Evolutionary conservation across 1,140 invertebrate genomes (phyloP).

Genomic region (Drosophila orosa): DNA sequence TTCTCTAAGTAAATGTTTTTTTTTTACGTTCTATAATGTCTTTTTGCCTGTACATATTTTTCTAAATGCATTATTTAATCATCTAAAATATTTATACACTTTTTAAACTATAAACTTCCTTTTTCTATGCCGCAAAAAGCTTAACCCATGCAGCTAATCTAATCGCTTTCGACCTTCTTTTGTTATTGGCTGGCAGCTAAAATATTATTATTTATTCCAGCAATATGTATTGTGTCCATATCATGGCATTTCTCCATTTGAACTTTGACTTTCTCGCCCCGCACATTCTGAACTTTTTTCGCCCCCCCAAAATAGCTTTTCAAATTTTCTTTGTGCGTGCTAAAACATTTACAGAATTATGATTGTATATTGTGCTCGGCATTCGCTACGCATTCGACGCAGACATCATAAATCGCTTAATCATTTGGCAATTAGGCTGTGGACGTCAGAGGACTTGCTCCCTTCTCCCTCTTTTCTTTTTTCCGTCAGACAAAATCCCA

Average conservation of each 20-base stretch:
- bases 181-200: neutral
- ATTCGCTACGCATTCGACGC: constrained; percentile 77
- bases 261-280: constrained; percentile 32
- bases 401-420: constrained; percentile 84
- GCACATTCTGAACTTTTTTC: constrained; percentile 14
- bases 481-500: constrained; percentile 50
- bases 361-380: constrained; percentile 68
- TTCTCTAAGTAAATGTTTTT: neutral
- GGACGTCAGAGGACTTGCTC: constrained; percentile 37
- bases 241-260: constrained; percentile 29
- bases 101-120: neutral
- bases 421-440: constrained; percentile 83
- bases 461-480: constrained; percentile 17
- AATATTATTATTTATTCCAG: constrained; percentile 9
- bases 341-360: constrained; percentile 80
- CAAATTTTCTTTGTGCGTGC: constrained; percentile 65
- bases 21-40: neutral
- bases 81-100: neutral
- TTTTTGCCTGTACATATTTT: neutral
- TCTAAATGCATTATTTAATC: neutral
- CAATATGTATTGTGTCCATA: constrained; percentile 16
- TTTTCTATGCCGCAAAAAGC: neutral
- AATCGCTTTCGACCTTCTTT: constrained; percentile 5
- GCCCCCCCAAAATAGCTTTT: constrained; percentile 22
- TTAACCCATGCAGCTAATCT: constrained; percentile 12